Base-by-base conservation (phyloP, 2,888 invertebrate genomes). In the Dioctria linearis region DNA sequence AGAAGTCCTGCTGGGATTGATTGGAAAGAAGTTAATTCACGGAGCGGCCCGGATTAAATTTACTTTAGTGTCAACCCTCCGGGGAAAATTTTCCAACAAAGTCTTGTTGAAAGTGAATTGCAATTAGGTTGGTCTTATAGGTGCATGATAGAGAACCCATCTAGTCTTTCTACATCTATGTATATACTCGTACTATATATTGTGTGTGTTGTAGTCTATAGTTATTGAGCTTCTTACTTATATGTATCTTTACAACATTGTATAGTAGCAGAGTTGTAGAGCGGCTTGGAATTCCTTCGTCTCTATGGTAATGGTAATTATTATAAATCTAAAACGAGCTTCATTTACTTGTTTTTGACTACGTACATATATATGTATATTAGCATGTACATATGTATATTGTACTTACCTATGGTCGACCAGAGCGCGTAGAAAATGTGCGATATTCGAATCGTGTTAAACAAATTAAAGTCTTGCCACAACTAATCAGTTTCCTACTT, bases 11-110 rank as follows among this genome's bases (percentile, higher is more conserved):
- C 75, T 65, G 82, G 75, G 80, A 75, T 80, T 80, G 82, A 82
- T 82, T 80, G 82, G 82, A 82, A 82, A 82, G 80, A 80, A 80
- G 80, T 80, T 76, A 82, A 82, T 80, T 76, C 80, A 63, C 71
- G 63, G 63, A 25, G 25, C 25, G 25, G 25, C 25, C 71, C 73
- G 63, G 73, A 79, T 71, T 76, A 63, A 76, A 63, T 76, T 76
- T 63, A 37, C 49, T 40, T 9, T 51, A 5, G 25, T 11, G 40
- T 51, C 25, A 25, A 25, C 25, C 25, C 25, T 25, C 25, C 57
- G 57, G n/a, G 46, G 71, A 61, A 5, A 37, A 39, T n/a, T 11
- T 11, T 54, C 54, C 11, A 25, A 8, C 11, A 51, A n/a, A 51
- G n/a, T 39, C 49, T 49, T 8, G 11, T 4, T 51, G 69, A 54